Base-by-base conservation (phyloP, 2,888 invertebrate species). In the Phasia obesa region DNA sequence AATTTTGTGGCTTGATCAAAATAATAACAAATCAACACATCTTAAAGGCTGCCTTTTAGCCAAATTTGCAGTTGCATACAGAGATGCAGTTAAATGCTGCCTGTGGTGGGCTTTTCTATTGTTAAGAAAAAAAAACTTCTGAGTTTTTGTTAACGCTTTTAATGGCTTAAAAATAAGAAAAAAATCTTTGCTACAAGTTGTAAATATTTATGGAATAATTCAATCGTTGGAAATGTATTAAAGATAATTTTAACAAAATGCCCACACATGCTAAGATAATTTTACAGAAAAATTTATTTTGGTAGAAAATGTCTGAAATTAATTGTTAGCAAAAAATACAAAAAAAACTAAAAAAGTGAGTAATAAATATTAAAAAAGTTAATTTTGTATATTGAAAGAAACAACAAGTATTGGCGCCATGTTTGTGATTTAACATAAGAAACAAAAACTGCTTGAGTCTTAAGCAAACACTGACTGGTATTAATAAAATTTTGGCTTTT, bases 31-130 rank as follows among this genome's bases (percentile, higher is more conserved):
- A 80, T 80, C 67, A 80, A 60, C 73, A 80, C 60, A 60, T 67
- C 79, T 80, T 74, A 74, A 67, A 80, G 79, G 79, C 79, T 35
- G 67, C 59, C 67, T 80, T 69, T 73, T 25, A 60, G 53, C 47
- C 73, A 80, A 80, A 62, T 67, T 79, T 80, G 55, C 57, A 55
- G 62, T 69, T 44, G n/a, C 44, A 35, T 65, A 35, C 35, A 21
- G 55, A 23, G 55, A 35, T 65, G 47, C 35, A 21, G 55, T 35
- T 64, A 27, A 75, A 57, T 59, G 59, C 49, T 57, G 75, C 57
- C 31, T 23, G 47, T 49, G 47, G 65, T 75, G 57, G 75, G 47
- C 9, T 57, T 75, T 75, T 17, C 74, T 67, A 59, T 67, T 75
- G 75, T 67, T 67, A 11, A 55, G n/a, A n/a, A n/a, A n/a, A 49